Evolutionary conservation across 2,888 invertebrate genomes (phyloP), one percentile per base, ranked within the genome.

Genomic region (Drosophila anceps): DNA sequence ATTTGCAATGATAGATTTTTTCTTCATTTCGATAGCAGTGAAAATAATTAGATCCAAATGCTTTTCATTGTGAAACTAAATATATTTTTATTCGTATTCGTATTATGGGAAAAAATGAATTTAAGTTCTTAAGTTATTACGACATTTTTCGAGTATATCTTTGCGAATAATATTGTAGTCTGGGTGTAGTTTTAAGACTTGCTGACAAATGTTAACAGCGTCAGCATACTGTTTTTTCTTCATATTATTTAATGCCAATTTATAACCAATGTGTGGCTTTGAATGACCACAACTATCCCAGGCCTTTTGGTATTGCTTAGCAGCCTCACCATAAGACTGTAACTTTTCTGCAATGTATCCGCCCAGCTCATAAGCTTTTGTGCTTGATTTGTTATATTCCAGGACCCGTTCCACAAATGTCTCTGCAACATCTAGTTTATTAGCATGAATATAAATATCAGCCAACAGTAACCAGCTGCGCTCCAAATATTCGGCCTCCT

Each of bases 401-500:
- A 97, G 92, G 0, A 97, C 95, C 84, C 96, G 95, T 24, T 95
- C 94, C 18, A 99, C 94, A 31, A 98, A 93, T 80, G 98, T 97
- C 48, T 95, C 95, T 0, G 98, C 98, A 59, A 97, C 95, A 70
- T 98, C 98, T 90, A 95, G 95, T 92, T 98, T 97, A 18, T 96
- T 96, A 0, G 95, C 96, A 89, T 96, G 96, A 60, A 97, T 95
- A 90, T 97, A 98, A 79, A 96, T 96, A 77, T 99, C 98, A 0
- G 98, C 97, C n/a, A 99, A 94, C 51, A 99, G 94, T 9, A 99
- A 92, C 99, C 99, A 99, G 92, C 98, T 97, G 72, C 97, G 95
- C 93, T 99, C 99, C 69, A 99, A 94, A 88, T 98, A 98, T 90
- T 99, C 98, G 0, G 98, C 98, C 88, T 98, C 98, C 92, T 98